A percentile compares a stretch with the other conserved stretches of the same genome.
phyloP scores from a whole-genome alignment of 1,140 invertebrate species.

The Pogonus chalceus region DNA sequence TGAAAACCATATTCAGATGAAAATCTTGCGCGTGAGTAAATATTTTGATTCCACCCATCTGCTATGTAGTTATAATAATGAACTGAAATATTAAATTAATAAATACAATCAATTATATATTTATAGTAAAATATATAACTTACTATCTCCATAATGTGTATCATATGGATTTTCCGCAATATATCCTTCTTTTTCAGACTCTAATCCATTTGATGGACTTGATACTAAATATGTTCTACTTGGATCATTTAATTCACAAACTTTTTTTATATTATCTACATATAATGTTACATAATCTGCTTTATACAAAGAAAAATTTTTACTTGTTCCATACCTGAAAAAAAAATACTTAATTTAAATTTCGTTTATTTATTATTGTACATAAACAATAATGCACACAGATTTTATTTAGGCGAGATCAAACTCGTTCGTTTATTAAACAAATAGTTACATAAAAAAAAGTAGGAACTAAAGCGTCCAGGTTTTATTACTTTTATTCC shows the following conservation, averaged over 20 bases:
- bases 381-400: no score
- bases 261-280: conserved; percentile 60
- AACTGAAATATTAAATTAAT: conserved; percentile 42
- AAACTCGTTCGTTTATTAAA: no score
- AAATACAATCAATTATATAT: not conserved
- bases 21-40: conserved; percentile 75
- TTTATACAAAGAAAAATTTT: conserved; percentile 50
- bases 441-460: no score
- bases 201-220: conserved; percentile 84
- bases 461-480: no score
- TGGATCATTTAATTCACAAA: conserved; percentile 52
- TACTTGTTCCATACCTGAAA: conserved; percentile 50
- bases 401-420: no score
- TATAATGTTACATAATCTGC: conserved; percentile 83
- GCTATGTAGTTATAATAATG: conserved; percentile 86
- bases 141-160: conserved; percentile 78
- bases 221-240: conserved; percentile 66
- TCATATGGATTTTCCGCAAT: conserved; percentile 65
- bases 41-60: conserved; percentile 70
- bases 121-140: conserved; percentile 22
- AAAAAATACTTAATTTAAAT: conserved; percentile 5
- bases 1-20: conserved; percentile 94
- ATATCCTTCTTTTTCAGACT: conserved; percentile 65
- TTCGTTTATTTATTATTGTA: not conserved
- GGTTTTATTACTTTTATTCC: no score